Evolutionary conservation across 2,113 vertebrate species (phyloP).

Genomic region (Calypte anna): DNA sequence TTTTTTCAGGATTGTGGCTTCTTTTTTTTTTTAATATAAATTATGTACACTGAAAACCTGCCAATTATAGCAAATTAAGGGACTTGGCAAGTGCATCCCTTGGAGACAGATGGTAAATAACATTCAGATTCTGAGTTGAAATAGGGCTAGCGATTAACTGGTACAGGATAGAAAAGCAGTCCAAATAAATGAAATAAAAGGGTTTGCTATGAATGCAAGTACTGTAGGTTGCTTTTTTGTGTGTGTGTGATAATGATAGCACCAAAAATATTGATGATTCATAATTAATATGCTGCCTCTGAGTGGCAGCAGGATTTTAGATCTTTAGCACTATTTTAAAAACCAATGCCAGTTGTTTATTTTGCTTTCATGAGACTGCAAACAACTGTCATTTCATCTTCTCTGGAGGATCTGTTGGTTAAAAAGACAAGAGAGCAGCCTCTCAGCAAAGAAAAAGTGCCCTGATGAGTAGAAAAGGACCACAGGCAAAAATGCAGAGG

Average conservation of each 20-base stretch:
- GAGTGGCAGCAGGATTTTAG: conserved; percentile 50
- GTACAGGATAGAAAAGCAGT: conserved; percentile 73
- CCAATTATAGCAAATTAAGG: conserved; percentile 85
- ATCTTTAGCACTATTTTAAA: conserved; percentile 33
- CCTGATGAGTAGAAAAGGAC: neutral
- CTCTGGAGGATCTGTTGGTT: neutral
- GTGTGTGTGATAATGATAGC: conserved; percentile 34
- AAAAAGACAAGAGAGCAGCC: neutral
- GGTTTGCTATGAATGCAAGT: conserved; percentile 63
- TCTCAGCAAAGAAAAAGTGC: neutral
- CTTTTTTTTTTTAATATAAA: conserved; percentile 72
- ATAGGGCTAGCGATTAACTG: conserved; percentile 79
- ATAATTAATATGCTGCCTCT: conserved; percentile 46
- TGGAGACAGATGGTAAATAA: conserved; percentile 86
- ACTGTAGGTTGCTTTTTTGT: conserved; percentile 37
- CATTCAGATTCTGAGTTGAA: conserved; percentile 83
- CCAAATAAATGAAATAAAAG: conserved; percentile 79
- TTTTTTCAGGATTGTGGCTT: conserved; percentile 75
- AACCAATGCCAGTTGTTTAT: conserved; percentile 52
- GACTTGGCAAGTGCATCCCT: conserved; percentile 81
- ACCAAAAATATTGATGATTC: conserved; percentile 71
- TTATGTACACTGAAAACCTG: conserved; percentile 86
- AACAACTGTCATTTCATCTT: conserved; percentile 11
- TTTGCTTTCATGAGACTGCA: conserved; percentile 15
- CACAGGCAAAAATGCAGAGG: neutral